These are phyloP conservation scores for Caradrina clavipalpis DNA, from an alignment of 2,888 invertebrate species.

Conservation along the genomic window DNA sequence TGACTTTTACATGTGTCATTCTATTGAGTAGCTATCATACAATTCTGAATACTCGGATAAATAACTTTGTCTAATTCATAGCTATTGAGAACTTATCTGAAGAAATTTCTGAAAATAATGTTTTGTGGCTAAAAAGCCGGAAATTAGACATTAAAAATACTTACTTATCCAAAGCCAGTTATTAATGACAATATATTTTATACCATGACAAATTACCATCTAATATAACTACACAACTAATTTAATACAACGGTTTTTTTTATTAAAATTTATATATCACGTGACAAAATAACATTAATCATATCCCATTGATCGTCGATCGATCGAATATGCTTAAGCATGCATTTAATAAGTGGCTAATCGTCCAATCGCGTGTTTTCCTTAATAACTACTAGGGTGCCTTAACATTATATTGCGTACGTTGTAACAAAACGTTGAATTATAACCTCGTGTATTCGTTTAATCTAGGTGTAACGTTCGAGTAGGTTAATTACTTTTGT, in stretches of 20 bases:
- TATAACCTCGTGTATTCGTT: slow-evolving; percentile 54
- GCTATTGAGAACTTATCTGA: not conserved
- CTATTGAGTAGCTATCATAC: too few relatives aligned
- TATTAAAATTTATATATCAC: slow-evolving; percentile 56
- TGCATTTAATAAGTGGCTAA: slow-evolving; percentile 83
- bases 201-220: slow-evolving; percentile 30
- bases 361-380: slow-evolving; percentile 80
- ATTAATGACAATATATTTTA: not conserved
- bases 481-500: slow-evolving; percentile 50
- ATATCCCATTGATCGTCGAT: slow-evolving; percentile 76
- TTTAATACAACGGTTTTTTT: slow-evolving; percentile 40
- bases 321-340: slow-evolving; percentile 82
- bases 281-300: slow-evolving; percentile 75
- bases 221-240: slow-evolving; percentile 28
- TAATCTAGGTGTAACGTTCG: slow-evolving; percentile 50
- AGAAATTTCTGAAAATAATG: too few relatives aligned
- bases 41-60: not conserved
- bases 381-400: slow-evolving; percentile 71
- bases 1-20: too few relatives aligned
- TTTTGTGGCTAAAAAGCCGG: not conserved
- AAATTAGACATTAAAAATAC: not conserved
- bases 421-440: slow-evolving; percentile 57
- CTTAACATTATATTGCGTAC: slow-evolving; percentile 70
- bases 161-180: not conserved
- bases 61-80: not conserved